These are phyloP conservation scores for Knipowitschia caucasica DNA, from an alignment of 2,797 vertebrate species.

Conservation along the genomic window DNA sequence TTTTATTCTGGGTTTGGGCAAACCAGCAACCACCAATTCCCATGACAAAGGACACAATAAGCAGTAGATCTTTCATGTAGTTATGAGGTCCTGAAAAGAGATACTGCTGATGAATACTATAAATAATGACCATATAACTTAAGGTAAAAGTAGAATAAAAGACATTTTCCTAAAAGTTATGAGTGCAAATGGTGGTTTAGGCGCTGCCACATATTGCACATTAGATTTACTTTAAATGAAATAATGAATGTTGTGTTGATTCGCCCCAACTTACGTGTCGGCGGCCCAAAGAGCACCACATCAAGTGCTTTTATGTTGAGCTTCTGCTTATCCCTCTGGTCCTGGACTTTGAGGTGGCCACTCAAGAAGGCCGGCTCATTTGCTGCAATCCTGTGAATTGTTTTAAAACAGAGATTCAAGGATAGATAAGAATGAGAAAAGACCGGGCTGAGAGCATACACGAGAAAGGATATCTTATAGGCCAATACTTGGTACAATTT, in stretches of 20 bases:
- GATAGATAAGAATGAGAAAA: no score
- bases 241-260: background rate
- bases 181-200: no score
- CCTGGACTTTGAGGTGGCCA: conserved; percentile 87
- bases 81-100: conserved; percentile 82
- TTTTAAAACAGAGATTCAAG: background rate
- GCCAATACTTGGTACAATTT: background rate
- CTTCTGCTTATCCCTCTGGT: conserved; percentile 97
- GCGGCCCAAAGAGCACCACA: conserved; percentile 94
- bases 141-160: background rate
- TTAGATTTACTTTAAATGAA: background rate
- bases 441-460: no score
- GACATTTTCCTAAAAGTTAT: no score
- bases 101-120: background rate
- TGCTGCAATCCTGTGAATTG: conserved; percentile 86
- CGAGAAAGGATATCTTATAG: no score
- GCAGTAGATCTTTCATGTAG: conserved; percentile 96
- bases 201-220: no score
- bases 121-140: background rate
- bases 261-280: conserved; percentile 83
- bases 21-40: conserved; percentile 97
- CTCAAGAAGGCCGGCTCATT: conserved; percentile 95
- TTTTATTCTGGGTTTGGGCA: conserved; percentile 91
- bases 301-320: conserved; percentile 97
- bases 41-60: conserved; percentile 94